Base-by-base conservation (phyloP, 2,888 invertebrate genomes). In the Psococerastis gibbosa region DNA sequence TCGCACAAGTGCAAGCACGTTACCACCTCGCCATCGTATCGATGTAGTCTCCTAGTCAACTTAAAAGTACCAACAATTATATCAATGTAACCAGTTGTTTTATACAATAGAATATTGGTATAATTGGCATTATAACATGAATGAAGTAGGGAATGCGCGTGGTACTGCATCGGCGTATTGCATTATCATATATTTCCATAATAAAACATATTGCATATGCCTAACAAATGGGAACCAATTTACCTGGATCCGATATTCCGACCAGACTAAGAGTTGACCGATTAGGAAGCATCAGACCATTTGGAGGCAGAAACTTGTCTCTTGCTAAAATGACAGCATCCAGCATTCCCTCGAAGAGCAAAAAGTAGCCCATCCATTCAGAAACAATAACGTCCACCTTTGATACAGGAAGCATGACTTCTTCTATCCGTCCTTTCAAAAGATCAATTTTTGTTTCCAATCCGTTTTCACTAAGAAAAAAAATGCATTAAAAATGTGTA, bases 351-450 rank as follows among this genome's bases (percentile, higher is more conserved):
- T 97, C 95, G 60, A 88, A 95, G 2, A 95, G 63, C 32, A 97
- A 66, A 59, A 95, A 94, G 60, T 97, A 97, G 1, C 95, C 95
- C 95, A 97, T 97, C 92, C 94, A 97, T 61, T 97, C 95, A 0
- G 94, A 94, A 2, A 97, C 77, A 51, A 97, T 87, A 3, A 92
- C 74, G 60, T 97, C 94, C 31, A 83, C 81, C 61, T 81, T 77
- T 44, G 78, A 74, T 31, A 69, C 66, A 1, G 82, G 81, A 41
- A 89, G 60, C 43, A 70, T 65, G 3, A 82, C 78, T 51, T 88
- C 80, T 61, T 95, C 95, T 18, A 95, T 62, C 52, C 81, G 71
- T 1, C 91, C 91, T 63, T 85, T 88, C 0, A 88, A 66, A 44
- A 89, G 68, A 48, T 74, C 71, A 32, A 95, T 78, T 51, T 70